Evolutionary conservation across 2,888 invertebrate genomes (phyloP).

Genomic region (Tetrapedia diversipes): DNA sequence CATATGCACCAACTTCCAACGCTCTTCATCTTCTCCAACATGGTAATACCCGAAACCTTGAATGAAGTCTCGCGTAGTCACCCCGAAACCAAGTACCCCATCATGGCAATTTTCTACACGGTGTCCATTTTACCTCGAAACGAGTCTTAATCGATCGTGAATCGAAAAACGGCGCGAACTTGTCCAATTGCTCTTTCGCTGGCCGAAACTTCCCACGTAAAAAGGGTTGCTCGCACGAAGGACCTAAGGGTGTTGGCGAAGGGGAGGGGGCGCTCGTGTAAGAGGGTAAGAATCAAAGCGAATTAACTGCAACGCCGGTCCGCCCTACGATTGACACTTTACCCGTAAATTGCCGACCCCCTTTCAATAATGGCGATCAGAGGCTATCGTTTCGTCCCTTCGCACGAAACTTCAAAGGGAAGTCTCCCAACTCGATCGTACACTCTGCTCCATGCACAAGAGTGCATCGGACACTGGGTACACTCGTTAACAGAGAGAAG

Average conservation of each 20-base stretch:
- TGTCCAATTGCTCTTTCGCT: conserved; percentile 18
- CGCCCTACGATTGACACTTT: conserved; percentile 50
- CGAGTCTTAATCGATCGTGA: conserved; percentile 3
- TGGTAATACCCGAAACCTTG: not conserved
- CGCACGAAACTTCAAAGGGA: conserved; percentile 50
- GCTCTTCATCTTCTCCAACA: not conserved
- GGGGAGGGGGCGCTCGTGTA: not conserved
- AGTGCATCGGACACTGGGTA: too few relatives aligned
- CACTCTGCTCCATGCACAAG: too few relatives aligned
- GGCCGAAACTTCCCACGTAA: not conserved
- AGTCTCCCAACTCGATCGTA: not conserved
- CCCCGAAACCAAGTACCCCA: not conserved
- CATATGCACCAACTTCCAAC: too few relatives aligned
- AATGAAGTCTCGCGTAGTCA: not conserved
- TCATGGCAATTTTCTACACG: not conserved
- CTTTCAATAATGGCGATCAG: conserved; percentile 45
- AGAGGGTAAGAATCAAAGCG: conserved; percentile 46
- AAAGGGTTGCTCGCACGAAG: not conserved
- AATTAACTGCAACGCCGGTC: conserved; percentile 39
- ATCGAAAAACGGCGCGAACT: conserved; percentile 6
- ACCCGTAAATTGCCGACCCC: conserved; percentile 48
- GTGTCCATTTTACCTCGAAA: not conserved
- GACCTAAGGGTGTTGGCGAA: not conserved
- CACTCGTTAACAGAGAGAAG: too few relatives aligned
- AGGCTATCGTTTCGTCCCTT: conserved; percentile 27